Evolutionary conservation across 1,140 invertebrate genomes (phyloP).

Genomic region (Leptinotarsa texana): DNA sequence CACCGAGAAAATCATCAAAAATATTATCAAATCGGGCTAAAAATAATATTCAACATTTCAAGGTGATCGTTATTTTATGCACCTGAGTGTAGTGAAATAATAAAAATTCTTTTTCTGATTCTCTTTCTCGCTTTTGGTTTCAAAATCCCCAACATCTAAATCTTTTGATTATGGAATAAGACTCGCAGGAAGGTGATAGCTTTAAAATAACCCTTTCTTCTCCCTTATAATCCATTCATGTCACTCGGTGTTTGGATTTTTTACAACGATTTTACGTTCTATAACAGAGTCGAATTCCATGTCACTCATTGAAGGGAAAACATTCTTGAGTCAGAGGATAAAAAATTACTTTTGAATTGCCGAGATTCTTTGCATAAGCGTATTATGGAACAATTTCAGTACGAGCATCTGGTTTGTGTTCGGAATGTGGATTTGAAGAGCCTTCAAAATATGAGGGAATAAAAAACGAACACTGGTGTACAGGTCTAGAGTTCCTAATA

Average conservation of each 20-base stretch:
- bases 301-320: neutral
- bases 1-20: too few species aligned
- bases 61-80: too few species aligned
- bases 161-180: too few species aligned
- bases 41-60: too few species aligned
- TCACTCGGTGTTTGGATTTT: neutral
- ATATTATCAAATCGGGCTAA: too few species aligned
- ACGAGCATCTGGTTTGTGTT: slow-evolving; percentile 2
- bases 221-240: neutral
- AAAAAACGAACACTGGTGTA: neutral
- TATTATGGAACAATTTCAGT: slow-evolving; percentile 3
- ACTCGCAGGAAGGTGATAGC: too few species aligned
- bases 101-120: too few species aligned
- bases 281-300: slow-evolving; percentile 2
- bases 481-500: too few species aligned
- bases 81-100: too few species aligned
- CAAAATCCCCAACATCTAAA: too few species aligned
- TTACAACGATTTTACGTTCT: neutral
- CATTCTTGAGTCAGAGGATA: neutral
- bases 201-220: too few species aligned
- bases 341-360: slow-evolving; percentile 1
- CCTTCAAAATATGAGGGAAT: neutral
- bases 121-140: too few species aligned
- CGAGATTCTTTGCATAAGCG: neutral
- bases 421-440: slow-evolving; percentile 2